Conservation (phyloP, 2,888 invertebrate genomes). For the Agrotis puta region DNA sequence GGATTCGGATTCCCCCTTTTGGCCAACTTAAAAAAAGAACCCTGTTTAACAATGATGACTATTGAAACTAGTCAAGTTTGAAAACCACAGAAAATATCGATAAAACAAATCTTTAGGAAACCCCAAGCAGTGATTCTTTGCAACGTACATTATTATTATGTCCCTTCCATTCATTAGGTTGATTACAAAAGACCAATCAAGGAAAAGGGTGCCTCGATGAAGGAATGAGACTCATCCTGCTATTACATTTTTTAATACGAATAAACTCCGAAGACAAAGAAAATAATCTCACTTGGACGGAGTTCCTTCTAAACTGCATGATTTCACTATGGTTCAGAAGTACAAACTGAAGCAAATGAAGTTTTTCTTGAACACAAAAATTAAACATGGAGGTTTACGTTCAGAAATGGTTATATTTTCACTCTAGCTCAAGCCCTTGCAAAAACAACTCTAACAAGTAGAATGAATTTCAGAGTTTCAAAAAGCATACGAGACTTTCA, state of each 20-base stretch:
- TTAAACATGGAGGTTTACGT: background rate
- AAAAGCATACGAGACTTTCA: background rate
- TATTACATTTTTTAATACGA: slow-evolving; percentile 1
- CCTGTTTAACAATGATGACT: no score
- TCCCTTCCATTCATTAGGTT: slow-evolving; percentile 54
- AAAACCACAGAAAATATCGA: no score
- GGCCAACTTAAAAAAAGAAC: no score
- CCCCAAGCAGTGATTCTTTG: slow-evolving; percentile 24
- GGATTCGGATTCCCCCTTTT: no score
- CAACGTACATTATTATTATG: slow-evolving; percentile 53
- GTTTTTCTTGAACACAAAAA: slow-evolving; percentile 2
- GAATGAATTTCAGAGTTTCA: background rate
- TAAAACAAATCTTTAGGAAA: background rate
- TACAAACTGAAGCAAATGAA: background rate
- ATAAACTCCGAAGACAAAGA: slow-evolving; percentile 3
- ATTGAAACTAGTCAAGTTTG: no score
- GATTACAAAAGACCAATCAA: slow-evolving; percentile 36
- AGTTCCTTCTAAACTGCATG: background rate
- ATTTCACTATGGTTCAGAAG: slow-evolving; percentile 1
- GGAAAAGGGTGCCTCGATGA: slow-evolving; percentile 16
- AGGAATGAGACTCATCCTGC: background rate
- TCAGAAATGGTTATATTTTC: background rate
- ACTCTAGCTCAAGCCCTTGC: no score
- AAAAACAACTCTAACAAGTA: background rate
- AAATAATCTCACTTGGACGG: background rate